A percentile compares a stretch with the other conserved stretches of the same genome.
Conservation (phyloP, 2,888 invertebrate species). For the Tinea pellionella region DNA sequence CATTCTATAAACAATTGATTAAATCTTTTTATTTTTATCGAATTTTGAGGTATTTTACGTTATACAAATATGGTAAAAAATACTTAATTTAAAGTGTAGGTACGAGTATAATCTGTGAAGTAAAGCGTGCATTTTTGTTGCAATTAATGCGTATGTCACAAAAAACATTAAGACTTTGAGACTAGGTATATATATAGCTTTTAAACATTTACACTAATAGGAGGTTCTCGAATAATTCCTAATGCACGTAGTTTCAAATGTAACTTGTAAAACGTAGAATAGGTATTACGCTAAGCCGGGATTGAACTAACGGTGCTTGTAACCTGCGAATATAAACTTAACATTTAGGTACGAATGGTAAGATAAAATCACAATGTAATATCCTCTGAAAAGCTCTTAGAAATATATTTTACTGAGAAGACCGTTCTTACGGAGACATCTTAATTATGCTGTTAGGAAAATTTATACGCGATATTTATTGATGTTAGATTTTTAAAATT, state of each 20-base stretch:
- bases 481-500: background rate
- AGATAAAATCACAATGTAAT: constrained; percentile 4
- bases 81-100: too few relatives aligned
- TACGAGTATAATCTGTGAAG: too few relatives aligned
- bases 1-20: background rate
- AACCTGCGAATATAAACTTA: constrained; percentile 3
- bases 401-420: background rate
- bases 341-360: background rate
- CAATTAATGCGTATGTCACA: too few relatives aligned
- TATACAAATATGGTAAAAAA: too few relatives aligned
- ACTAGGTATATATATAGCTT: too few relatives aligned
- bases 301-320: background rate
- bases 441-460: background rate
- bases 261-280: background rate
- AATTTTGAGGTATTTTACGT: too few relatives aligned
- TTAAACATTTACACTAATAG: background rate
- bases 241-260: background rate
- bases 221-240: background rate
- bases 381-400: constrained; percentile 1
- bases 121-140: too few relatives aligned
- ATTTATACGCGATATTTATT: background rate
- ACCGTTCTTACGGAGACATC: background rate
- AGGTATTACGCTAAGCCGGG: constrained; percentile 2
- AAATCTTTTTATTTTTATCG: background rate
- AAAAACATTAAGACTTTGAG: too few relatives aligned